These are phyloP conservation scores for Allacma fusca DNA, from an alignment of 2,888 invertebrate genomes.

Conservation along the genomic window DNA sequence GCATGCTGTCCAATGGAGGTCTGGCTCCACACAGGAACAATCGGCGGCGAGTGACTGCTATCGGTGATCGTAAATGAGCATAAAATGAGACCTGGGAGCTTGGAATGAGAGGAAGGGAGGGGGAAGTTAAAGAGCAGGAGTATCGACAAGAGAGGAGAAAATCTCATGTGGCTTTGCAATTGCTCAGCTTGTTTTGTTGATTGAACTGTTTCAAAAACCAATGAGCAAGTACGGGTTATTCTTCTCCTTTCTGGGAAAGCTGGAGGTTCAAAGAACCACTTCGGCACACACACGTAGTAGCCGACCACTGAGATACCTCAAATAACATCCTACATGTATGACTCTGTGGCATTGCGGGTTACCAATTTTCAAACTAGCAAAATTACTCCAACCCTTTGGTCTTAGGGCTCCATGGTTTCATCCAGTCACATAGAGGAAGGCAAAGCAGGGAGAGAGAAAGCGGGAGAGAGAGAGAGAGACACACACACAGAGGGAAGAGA, in stretches of 20 bases:
- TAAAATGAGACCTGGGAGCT: no score
- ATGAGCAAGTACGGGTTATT: neutral
- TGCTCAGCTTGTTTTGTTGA: slow-evolving; percentile 48
- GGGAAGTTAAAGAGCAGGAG: neutral
- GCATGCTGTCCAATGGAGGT: no score
- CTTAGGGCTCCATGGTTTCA: neutral
- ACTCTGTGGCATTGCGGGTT: slow-evolving; percentile 20
- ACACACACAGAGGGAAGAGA: no score
- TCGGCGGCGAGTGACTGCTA: no score
- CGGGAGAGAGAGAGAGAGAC: neutral
- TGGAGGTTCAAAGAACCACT: neutral
- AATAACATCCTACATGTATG: neutral
- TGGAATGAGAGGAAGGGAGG: neutral
- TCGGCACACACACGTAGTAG: neutral
- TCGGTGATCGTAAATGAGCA: no score
- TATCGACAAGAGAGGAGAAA: slow-evolving; percentile 31
- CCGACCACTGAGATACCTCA: neutral
- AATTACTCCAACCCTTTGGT: neutral
- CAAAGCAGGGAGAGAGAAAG: neutral
- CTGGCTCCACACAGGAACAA: no score
- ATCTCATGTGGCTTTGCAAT: slow-evolving; percentile 42
- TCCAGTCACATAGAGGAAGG: neutral
- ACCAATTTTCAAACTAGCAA: neutral
- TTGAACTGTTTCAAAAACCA: slow-evolving; percentile 39
- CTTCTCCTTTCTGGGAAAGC: neutral